phyloP scores from a whole-genome alignment of 2,113 vertebrate genomes.

The Antidorcas marsupialis region DNA sequence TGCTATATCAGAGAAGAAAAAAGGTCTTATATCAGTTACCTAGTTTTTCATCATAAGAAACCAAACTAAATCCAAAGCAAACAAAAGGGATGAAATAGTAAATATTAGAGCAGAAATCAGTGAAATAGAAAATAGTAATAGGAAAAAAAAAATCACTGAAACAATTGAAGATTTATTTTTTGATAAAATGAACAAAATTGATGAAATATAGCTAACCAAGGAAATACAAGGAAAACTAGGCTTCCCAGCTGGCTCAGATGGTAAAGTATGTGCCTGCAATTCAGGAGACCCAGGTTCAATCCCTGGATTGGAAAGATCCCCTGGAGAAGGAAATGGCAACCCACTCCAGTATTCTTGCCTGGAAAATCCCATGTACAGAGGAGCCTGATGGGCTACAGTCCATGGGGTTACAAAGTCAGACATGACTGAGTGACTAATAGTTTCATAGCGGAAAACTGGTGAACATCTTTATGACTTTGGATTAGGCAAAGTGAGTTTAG shows the following conservation, averaged over 20 bases:
- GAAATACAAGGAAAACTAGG: neutral
- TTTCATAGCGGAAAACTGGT: neutral
- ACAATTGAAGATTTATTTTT: neutral
- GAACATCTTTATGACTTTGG: neutral
- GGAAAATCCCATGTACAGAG: neutral
- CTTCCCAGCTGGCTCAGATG: neutral
- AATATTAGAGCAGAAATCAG: neutral
- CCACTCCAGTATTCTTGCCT: neutral
- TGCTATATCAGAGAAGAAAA: neutral
- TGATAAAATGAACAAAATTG: neutral
- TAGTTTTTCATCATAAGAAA: neutral
- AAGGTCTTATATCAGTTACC: neutral
- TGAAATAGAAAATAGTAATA: neutral
- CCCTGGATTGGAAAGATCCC: neutral
- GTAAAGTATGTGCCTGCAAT: neutral
- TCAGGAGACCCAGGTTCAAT: neutral
- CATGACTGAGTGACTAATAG: neutral
- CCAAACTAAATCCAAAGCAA: neutral
- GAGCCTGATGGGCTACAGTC: neutral
- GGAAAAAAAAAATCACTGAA: conserved; percentile 5
- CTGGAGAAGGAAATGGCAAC: neutral
- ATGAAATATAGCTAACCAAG: neutral
- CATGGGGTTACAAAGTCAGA: neutral
- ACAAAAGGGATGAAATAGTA: neutral
- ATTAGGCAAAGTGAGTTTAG: neutral